phyloP scores from a whole-genome alignment of 1,140 invertebrate genomes.

The Planococcus citri region DNA sequence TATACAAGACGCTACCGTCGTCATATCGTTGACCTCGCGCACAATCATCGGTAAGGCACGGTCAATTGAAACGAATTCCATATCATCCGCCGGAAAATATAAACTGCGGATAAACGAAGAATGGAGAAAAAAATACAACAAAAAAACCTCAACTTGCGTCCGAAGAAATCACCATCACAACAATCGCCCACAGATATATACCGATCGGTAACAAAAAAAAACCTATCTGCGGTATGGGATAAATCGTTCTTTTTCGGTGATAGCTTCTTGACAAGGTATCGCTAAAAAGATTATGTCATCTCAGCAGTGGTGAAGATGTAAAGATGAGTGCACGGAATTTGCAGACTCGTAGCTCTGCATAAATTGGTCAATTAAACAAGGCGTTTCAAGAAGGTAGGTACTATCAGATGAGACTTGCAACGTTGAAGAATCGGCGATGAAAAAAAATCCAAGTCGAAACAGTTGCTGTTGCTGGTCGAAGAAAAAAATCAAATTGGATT shows the following conservation, averaged over 20 bases:
- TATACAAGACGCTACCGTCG: background rate
- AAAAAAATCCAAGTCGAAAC: no score
- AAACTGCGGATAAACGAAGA: background rate
- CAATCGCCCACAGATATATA: background rate
- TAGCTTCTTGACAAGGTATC: no score
- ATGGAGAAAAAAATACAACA: background rate
- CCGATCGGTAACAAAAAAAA: background rate
- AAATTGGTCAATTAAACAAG: no score
- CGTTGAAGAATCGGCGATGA: no score
- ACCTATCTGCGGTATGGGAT: background rate
- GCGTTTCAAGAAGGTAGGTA: no score
- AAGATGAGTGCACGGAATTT: no score
- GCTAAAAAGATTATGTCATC: no score
- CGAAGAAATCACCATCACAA: background rate
- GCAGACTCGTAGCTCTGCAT: no score
- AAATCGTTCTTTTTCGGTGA: background rate
- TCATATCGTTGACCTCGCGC: conserved; percentile 11
- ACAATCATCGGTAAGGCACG: conserved; percentile 19
- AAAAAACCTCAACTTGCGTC: conserved; percentile 10
- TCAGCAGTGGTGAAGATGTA: no score
- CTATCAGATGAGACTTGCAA: no score
- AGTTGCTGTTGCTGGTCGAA: no score
- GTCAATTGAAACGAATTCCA: conserved; percentile 19
- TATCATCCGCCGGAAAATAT: conserved; percentile 11
- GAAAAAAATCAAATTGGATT: no score